Evolutionary conservation across 2,797 vertebrate species (phyloP).

Genomic region (Alca torda): DNA sequence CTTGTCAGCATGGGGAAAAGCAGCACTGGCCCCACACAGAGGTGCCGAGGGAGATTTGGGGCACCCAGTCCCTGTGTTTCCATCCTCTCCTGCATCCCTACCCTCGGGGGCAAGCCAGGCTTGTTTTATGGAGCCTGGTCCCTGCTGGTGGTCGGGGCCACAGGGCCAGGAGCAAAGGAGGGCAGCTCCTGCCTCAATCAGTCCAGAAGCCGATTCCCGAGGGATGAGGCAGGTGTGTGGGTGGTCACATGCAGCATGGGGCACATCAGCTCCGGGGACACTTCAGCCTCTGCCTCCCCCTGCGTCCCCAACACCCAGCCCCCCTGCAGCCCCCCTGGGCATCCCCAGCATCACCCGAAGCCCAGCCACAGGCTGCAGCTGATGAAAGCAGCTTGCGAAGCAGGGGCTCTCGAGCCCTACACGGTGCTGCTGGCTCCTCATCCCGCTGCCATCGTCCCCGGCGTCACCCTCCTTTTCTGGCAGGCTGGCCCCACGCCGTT

Average conservation of each 20-base stretch:
- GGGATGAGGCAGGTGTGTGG: not conserved
- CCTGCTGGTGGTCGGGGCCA: fast-evolving
- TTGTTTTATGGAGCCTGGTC: not conserved
- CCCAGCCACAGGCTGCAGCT: not conserved
- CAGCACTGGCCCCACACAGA: fast-evolving
- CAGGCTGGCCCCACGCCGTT: fast-evolving
- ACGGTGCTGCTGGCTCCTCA: not conserved
- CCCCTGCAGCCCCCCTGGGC: not conserved
- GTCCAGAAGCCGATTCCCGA: not conserved
- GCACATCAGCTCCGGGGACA: not conserved
- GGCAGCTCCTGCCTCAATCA: not conserved
- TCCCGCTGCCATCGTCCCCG: not conserved
- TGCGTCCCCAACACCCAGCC: not conserved
- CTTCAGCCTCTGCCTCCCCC: not conserved
- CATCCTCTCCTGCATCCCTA: not conserved
- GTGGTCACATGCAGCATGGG: not conserved
- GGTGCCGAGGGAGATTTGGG: not conserved
- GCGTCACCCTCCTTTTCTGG: not conserved
- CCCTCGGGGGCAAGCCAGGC: not conserved
- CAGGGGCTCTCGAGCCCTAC: not conserved
- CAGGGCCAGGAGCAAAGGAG: fast-evolving
- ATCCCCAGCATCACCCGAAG: not conserved
- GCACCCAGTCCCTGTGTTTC: not conserved
- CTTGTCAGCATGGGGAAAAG: not conserved
- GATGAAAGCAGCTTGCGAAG: not conserved